Conservation (phyloP, 2,113 vertebrate species). For the Triplophysa siluroides region DNA sequence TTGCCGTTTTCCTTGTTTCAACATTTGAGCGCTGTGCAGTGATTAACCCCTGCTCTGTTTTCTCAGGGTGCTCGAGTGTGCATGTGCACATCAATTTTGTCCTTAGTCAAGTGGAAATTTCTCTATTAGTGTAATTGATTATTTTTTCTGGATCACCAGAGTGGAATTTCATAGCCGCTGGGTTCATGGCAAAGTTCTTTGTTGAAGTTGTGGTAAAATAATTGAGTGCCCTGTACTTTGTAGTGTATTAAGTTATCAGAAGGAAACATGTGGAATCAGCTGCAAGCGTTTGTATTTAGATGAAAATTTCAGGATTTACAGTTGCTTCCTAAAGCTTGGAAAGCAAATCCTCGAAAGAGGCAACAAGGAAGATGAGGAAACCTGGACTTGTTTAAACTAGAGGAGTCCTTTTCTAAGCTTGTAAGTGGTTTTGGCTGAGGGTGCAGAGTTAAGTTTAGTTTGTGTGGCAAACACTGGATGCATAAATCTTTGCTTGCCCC, state of each 20-base stretch:
- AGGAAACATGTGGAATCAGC: not conserved
- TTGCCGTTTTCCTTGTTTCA: conserved; percentile 50
- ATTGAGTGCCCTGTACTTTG: conserved; percentile 13
- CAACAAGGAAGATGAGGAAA: conserved; percentile 6
- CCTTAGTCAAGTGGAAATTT: conserved; percentile 56
- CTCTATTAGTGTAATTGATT: conserved; percentile 52
- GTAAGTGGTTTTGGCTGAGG: conserved; percentile 15
- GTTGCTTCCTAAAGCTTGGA: conserved; percentile 2
- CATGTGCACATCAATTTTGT: conserved; percentile 48
- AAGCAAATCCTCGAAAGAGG: conserved; percentile 49
- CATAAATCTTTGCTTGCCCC: conserved; percentile 22
- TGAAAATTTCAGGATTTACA: conserved; percentile 28
- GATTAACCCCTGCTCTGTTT: conserved; percentile 41
- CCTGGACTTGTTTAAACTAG: conserved; percentile 43
- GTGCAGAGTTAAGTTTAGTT: conserved; percentile 32
- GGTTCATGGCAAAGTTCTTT: conserved; percentile 41
- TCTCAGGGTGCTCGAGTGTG: conserved; percentile 33
- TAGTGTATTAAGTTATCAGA: conserved; percentile 32
- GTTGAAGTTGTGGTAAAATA: conserved; percentile 31
- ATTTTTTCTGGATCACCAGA: conserved; percentile 48
- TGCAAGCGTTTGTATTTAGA: conserved; percentile 1
- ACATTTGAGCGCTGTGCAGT: conserved; percentile 5
- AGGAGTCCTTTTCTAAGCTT: conserved; percentile 42
- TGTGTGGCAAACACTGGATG: conserved; percentile 26
- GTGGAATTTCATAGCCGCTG: conserved; percentile 43